These are phyloP conservation scores for Carabus problematicus DNA, from an alignment of 2,888 invertebrate genomes.

Conservation along the genomic window DNA sequence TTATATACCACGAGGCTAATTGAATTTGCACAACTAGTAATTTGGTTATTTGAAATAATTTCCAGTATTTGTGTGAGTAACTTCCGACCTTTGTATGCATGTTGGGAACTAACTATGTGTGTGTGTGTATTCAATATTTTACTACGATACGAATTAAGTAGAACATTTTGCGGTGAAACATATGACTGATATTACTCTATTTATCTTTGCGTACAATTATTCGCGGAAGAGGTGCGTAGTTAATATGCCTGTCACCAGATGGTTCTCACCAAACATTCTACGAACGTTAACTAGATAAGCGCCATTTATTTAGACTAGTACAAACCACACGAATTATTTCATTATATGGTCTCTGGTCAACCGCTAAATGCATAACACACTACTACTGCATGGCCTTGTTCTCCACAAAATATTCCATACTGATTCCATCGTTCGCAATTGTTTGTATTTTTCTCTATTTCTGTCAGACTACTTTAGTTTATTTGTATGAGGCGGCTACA, in stretches of 20 bases:
- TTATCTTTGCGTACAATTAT: slow-evolving; percentile 29
- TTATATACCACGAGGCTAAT: too few species aligned
- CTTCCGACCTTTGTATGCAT: not conserved
- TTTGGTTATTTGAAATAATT: not conserved
- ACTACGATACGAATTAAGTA: slow-evolving; percentile 17
- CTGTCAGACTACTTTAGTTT: too few species aligned
- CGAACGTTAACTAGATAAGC: slow-evolving; percentile 39
- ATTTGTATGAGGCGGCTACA: too few species aligned
- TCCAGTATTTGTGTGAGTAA: not conserved
- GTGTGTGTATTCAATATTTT: not conserved
- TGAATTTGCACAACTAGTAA: too few species aligned
- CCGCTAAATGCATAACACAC: not conserved
- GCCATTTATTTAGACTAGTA: slow-evolving; percentile 28
- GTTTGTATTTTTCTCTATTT: too few species aligned
- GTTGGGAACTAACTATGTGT: not conserved
- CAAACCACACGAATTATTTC: slow-evolving; percentile 23
- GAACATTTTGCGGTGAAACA: slow-evolving; percentile 36
- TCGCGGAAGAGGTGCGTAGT: slow-evolving; percentile 24
- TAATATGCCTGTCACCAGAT: slow-evolving; percentile 4
- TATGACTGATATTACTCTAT: slow-evolving; percentile 32
- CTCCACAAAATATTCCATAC: too few species aligned
- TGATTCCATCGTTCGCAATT: too few species aligned
- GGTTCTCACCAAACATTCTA: slow-evolving; percentile 33
- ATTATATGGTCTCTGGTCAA: slow-evolving; percentile 18
- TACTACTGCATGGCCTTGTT: too few species aligned